Evolutionary conservation across 2,888 invertebrate genomes (phyloP).

Genomic region (Plutella xylostella): DNA sequence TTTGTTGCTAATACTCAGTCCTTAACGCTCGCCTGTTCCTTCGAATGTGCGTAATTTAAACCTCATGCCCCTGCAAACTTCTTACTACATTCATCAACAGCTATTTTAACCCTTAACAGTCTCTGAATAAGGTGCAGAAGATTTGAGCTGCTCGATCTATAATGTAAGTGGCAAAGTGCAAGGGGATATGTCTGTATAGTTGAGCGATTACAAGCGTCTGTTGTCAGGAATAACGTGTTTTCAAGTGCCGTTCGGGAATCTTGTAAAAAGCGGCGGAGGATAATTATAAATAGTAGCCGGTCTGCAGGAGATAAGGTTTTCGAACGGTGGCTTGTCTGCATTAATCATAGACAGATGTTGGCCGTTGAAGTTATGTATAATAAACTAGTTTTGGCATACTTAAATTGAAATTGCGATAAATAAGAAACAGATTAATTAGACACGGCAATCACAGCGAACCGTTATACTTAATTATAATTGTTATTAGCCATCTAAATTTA

Average conservation of each 20-base stretch:
- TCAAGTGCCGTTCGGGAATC: background rate
- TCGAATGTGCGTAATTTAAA: constrained; percentile 34
- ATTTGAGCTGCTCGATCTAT: background rate
- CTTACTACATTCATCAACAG: background rate
- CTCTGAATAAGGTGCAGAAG: background rate
- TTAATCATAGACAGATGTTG: too few species aligned
- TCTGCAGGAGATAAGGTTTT: too few species aligned
- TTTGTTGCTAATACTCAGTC: constrained; percentile 33
- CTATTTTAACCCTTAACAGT: background rate
- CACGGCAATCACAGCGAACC: too few species aligned
- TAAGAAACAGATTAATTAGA: too few species aligned
- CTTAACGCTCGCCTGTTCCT: constrained; percentile 23
- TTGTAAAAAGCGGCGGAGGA: background rate
- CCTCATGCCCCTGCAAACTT: constrained; percentile 6
- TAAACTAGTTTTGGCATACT: too few species aligned
- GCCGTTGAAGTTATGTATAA: too few species aligned
- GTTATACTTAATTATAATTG: too few species aligned
- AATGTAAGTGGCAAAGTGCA: background rate
- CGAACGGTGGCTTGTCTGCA: too few species aligned
- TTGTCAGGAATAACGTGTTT: constrained; percentile 2
- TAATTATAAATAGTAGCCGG: background rate
- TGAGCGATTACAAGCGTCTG: background rate
- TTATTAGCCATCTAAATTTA: too few species aligned
- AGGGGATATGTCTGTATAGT: background rate
- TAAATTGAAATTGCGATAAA: too few species aligned